These are phyloP conservation scores for Petaurus breviceps DNA, from an alignment of 2,113 vertebrate genomes.

Conservation along the genomic window DNA sequence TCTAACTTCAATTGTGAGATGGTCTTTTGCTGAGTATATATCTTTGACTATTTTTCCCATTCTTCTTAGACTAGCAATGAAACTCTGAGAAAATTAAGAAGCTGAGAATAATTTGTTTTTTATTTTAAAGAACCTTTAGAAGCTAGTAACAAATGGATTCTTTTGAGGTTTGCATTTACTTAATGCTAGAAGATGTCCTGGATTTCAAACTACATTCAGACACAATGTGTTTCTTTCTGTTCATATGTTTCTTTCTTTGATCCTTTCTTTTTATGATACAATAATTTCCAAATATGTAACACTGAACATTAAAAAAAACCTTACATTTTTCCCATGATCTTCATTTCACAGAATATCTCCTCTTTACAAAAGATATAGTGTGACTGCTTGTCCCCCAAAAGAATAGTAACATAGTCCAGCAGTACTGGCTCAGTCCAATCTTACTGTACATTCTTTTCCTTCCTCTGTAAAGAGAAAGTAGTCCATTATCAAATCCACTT, in stretches of 20 bases:
- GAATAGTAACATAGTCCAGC: neutral
- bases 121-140: neutral
- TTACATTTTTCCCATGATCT: neutral
- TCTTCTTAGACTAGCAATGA: neutral
- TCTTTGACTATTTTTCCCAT: neutral
- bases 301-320: neutral
- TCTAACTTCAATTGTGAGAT: neutral
- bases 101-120: neutral
- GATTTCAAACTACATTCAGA: neutral
- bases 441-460: neutral
- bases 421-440: neutral
- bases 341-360: neutral
- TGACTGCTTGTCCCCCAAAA: neutral
- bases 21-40: slow-evolving; percentile 2
- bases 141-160: neutral
- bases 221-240: neutral
- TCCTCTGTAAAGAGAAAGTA: neutral
- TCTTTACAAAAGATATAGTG: neutral
- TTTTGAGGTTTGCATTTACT: neutral
- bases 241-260: neutral
- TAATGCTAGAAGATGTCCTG: neutral
- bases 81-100: neutral
- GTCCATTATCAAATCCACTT: neutral
- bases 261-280: neutral
- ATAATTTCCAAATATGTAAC: neutral